Percentiles rank a stretch among this genome's conserved stretches.
Conservation (phyloP, 2,797 vertebrate species). For the Helostoma temminkii region DNA sequence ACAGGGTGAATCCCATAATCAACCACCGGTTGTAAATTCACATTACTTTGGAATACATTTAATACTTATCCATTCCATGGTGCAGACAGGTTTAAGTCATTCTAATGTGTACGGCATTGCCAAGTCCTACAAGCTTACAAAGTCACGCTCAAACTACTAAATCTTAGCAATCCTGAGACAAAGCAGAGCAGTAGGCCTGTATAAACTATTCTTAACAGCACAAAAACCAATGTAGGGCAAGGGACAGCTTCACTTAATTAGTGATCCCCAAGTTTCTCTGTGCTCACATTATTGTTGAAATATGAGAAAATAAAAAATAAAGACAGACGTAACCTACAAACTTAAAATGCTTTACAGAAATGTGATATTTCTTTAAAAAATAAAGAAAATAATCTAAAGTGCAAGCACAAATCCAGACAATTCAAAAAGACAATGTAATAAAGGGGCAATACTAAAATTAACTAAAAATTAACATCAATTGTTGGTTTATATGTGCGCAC, state of each 20-base stretch:
- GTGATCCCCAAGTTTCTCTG: conserved; percentile 39
- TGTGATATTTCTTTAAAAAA: conserved; percentile 61
- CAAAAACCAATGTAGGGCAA: conserved; percentile 4
- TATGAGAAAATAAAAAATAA: conserved; percentile 40
- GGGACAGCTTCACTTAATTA: conserved; percentile 13
- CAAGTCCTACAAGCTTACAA: conserved; percentile 31
- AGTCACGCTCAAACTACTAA: conserved; percentile 49
- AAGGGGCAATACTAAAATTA: conserved; percentile 40
- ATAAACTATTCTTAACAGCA: conserved; percentile 23
- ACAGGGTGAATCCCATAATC: conserved; percentile 14
- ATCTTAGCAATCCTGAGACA: conserved; percentile 65
- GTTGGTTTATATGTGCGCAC: conserved; percentile 32
- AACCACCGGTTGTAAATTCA: conserved; percentile 37
- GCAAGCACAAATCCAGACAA: conserved; percentile 73
- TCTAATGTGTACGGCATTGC: conserved; percentile 37
- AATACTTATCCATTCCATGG: conserved; percentile 56
- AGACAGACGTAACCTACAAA: conserved; percentile 55
- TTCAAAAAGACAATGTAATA: conserved; percentile 33
- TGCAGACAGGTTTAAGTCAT: conserved; percentile 56
- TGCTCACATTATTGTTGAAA: conserved; percentile 46
- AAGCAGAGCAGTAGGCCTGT: conserved; percentile 29
- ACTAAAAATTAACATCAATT: conserved; percentile 55
- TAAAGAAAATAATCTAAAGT: conserved; percentile 75
- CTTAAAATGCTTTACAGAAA: conserved; percentile 61
- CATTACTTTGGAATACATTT: conserved; percentile 49